Evolutionary conservation across 2,797 vertebrate species (phyloP), one percentile per base, ranked within the genome.

Genomic region (Hydrocynus forskahlii): DNA sequence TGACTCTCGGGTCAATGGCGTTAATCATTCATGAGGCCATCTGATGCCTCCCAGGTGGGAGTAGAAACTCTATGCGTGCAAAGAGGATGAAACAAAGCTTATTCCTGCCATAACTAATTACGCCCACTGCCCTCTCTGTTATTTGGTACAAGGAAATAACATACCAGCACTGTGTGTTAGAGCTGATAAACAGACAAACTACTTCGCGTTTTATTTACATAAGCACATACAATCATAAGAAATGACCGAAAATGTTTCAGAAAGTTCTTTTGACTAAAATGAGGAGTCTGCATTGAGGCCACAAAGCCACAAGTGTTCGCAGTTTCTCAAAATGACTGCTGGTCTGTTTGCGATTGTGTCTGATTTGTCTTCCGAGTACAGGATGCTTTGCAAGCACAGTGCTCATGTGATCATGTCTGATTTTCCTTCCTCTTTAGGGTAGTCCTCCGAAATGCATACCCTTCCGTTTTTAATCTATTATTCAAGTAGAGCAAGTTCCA

Each of bases 1-100:
- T 5, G 35, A 54, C 67, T 59, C 54, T 45, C 68, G 68, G 67
- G 60, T 66, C 72, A 50, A 14, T 17, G 29, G 5, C 1, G 29
- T 94, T 55, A 86, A 93, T 92, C 85, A 93, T 94, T 89, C 13
- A 94, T 88, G 4, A 79, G 84, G 93, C 83, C 91, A 95, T 81
- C 7, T 63, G 88, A 94, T 76, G 87, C 70, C 50, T 52, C 29
- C 75, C 78, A 70, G 79, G 59, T 77, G 62, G 62, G 67, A 59
- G 35, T 19, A 75, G 87, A 83, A 89, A 90, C 81, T 29, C 59
- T 59, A 89, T 29, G 55, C 87, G 64, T n/a, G 64, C 75, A 38
- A 45, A 64, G 57, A 74, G 73, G 23, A 45, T 76, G 81, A 80
- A 74, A 81, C 74, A 81, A 67, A 69, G 69, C 68, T 60, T 25